Conservation (phyloP, 2,888 invertebrate species). For the Synergus umbraculus region DNA sequence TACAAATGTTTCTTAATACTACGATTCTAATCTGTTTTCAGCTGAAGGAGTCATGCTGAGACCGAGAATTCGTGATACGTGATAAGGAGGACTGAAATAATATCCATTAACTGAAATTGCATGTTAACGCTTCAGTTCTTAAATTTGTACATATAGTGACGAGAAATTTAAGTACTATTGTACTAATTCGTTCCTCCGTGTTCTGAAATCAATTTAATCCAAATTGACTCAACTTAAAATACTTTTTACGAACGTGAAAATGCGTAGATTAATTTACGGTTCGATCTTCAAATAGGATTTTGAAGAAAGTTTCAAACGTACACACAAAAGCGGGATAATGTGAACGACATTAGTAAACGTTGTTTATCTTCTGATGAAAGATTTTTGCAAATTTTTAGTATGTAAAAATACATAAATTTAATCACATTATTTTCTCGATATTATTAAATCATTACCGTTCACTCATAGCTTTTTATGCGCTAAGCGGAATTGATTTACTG, state of each 20-base stretch:
- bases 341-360: background rate
- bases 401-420: background rate
- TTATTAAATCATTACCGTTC: background rate
- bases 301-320: background rate
- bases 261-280: background rate
- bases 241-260: background rate
- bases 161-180: conserved; percentile 7
- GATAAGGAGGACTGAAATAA: background rate
- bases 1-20: too few relatives aligned
- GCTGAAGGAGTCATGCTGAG: conserved; percentile 13
- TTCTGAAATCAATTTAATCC: conserved; percentile 6
- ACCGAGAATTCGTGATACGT: conserved; percentile 35
- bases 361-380: background rate
- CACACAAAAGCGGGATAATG: background rate
- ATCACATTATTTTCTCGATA: background rate
- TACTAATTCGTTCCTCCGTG: background rate
- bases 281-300: background rate
- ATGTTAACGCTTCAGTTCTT: background rate
- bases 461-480: background rate
- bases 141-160: conserved; percentile 18
- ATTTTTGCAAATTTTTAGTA: background rate
- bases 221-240: conserved; percentile 11
- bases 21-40: background rate
- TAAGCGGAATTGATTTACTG: conserved; percentile 10
- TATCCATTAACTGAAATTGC: conserved; percentile 6